Evolutionary conservation across 2,113 vertebrate species (phyloP).

Genomic region (Australoheros scitulus): DNA sequence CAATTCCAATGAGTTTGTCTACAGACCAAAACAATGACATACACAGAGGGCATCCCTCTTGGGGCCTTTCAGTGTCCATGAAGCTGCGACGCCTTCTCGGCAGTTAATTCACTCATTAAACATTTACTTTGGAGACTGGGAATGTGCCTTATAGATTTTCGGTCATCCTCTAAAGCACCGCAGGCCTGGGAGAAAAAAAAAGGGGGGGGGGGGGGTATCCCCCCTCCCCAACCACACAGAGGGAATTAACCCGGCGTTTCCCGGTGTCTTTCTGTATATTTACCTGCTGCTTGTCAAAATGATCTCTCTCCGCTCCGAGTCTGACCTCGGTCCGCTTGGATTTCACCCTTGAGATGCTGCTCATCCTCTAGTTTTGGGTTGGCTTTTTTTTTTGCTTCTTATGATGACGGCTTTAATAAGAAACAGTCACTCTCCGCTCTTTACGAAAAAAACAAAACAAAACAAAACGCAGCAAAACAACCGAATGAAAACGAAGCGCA

Average conservation of each 20-base stretch:
- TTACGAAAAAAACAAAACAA: neutral
- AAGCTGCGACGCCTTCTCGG: neutral
- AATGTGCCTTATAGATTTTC: constrained; percentile 33
- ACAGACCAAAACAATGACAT: neutral
- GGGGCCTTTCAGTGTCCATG: neutral
- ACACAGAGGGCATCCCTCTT: neutral
- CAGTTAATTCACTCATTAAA: neutral
- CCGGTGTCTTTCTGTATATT: constrained; percentile 20
- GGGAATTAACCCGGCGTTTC: neutral
- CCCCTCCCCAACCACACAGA: neutral
- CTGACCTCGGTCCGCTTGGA: constrained; percentile 84
- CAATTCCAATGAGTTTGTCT: neutral
- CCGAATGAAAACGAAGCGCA: neutral
- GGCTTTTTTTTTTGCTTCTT: neutral
- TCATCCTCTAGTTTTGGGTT: constrained; percentile 79
- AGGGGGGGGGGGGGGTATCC: too few species aligned
- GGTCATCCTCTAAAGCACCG: neutral
- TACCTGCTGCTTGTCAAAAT: constrained; percentile 95
- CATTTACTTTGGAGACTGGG: neutral
- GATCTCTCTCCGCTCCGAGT: constrained; percentile 90
- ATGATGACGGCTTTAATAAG: neutral
- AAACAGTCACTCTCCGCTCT: neutral
- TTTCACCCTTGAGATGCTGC: constrained; percentile 88
- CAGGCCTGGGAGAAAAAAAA: neutral
- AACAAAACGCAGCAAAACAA: neutral